Evolutionary conservation across 92 coral and sea anemone genomes (phyloP), one percentile per base, ranked within the genome.

Genomic region (Micromussa lordhowensis): DNA sequence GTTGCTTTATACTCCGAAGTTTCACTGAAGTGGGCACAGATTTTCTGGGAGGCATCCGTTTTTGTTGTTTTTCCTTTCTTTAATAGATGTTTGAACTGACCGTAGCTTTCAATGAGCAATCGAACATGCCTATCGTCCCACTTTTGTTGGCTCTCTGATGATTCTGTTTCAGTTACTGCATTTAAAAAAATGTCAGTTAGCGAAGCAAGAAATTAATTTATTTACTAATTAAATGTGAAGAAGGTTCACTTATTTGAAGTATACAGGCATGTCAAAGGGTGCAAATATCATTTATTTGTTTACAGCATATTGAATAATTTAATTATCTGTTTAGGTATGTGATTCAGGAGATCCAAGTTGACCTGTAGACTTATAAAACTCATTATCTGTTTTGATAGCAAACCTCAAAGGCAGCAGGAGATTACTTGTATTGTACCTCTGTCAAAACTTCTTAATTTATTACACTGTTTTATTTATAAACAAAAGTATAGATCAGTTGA

Each of bases 161-260:
- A 40, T 9, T 40, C 48, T 40, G 48, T 40, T 40, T 40, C 48
- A 40, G 48, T 40, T 40, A 4, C 48, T 40, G 48, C 48, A 40
- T 40, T 9, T 40, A 40, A 5, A 36, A 36, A 36, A 36, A 2
- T 2, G 54, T 74, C 40, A 74, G 40, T 36, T 15, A 74, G 30
- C 15, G 19, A 36, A 74, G 78, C 34, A 74, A 74, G 34, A 16
- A n/a, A n/a, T n/a, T n/a, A 74, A 74, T 74, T 74, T 30, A 74
- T 74, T 74, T 74, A 74, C 9, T 74, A 74, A 74, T 74, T 48
- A 74, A 74, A 74, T 74, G 78, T 74, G n/a, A n/a, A n/a, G 24
- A 74, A 74, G 78, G 78, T 74, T 74, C 78, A 74, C 78, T 74
- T 29, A 74, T 74, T 74, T 74, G 78, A 74, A 32, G 78, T 74